Conservation (phyloP, 2,888 invertebrate genomes). For the Mythimna vitellina region DNA sequence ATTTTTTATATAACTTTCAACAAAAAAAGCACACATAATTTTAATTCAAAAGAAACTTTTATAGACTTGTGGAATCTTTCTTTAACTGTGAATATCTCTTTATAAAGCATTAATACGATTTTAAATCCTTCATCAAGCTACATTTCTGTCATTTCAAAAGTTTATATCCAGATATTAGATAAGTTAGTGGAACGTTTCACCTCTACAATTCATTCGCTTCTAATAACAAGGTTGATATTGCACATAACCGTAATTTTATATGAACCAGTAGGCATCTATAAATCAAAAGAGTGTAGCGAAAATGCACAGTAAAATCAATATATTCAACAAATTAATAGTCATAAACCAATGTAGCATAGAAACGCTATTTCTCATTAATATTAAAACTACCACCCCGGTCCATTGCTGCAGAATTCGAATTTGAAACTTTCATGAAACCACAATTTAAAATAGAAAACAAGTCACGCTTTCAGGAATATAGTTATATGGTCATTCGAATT, state of each 20-base stretch:
- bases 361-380: neutral
- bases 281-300: neutral
- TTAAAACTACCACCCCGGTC: neutral
- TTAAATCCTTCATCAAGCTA: neutral
- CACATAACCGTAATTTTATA: neutral
- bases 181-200: neutral
- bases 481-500: neutral
- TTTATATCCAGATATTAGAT: neutral
- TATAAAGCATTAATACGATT: neutral
- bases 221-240: neutral
- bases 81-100: no score
- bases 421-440: constrained; percentile 7
- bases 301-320: neutral
- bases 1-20: neutral
- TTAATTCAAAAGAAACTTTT: neutral
- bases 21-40: neutral
- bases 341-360: neutral
- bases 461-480: constrained; percentile 16
- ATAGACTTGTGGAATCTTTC: neutral
- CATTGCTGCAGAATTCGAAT: neutral
- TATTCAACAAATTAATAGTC: neutral
- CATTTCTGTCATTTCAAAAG: neutral
- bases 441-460: constrained; percentile 22
- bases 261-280: no score
- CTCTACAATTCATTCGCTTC: neutral